phyloP scores from a whole-genome alignment of 2,888 invertebrate genomes.

The Calameuta filiformis region DNA sequence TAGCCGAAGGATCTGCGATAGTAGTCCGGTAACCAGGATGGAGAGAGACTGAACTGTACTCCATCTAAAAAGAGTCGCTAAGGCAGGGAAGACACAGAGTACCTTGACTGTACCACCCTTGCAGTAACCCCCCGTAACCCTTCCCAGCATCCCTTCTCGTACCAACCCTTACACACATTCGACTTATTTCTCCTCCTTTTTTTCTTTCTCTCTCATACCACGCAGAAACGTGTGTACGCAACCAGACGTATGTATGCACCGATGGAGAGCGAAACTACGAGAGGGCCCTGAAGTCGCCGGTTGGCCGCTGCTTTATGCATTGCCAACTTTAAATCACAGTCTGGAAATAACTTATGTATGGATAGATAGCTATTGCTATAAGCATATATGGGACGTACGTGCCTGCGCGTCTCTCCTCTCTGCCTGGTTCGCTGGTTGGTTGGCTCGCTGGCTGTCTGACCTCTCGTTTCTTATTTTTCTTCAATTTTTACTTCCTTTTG shows the following conservation, averaged over 20 bases:
- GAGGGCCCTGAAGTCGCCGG: background rate
- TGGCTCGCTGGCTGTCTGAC: constrained; percentile 4
- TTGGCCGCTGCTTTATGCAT: constrained; percentile 31
- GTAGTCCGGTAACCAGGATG: background rate
- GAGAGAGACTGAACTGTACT: background rate
- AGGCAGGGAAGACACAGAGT: constrained; percentile 34
- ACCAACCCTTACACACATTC: background rate
- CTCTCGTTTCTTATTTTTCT: constrained; percentile 11
- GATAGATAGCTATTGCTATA: constrained; percentile 43
- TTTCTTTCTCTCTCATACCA: background rate
- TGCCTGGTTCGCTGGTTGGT: background rate
- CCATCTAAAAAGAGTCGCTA: background rate
- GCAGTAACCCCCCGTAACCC: background rate
- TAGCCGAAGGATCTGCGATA: background rate
- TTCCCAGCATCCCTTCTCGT: background rate
- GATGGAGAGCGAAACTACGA: background rate
- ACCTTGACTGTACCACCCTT: constrained; percentile 4
- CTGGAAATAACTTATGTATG: constrained; percentile 35
- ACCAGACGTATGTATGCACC: background rate
- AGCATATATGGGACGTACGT: constrained; percentile 26
- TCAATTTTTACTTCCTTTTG: background rate
- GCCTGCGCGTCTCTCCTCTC: constrained; percentile 10
- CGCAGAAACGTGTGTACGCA: background rate
- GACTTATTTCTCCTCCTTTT: too few relatives aligned
- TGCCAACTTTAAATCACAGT: constrained; percentile 48